Evolutionary conservation across 2,888 invertebrate species (phyloP).

Genomic region (Furcula furcula): DNA sequence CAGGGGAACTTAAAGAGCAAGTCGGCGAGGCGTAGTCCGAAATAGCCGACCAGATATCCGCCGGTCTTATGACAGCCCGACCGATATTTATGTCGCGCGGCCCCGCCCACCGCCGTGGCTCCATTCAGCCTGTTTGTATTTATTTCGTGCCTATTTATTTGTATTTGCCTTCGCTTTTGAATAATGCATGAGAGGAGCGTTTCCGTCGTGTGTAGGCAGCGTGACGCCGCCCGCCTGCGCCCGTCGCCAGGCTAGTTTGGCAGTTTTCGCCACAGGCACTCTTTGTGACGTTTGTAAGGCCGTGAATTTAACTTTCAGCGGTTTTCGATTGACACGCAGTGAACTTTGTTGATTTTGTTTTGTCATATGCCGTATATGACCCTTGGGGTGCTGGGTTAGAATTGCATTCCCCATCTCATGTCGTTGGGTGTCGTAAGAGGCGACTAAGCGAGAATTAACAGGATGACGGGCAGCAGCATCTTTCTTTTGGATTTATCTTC

Average conservation of each 20-base stretch:
- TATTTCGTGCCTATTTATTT: constrained; percentile 81
- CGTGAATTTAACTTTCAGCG: constrained; percentile 32
- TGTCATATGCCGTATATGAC: too few relatives aligned
- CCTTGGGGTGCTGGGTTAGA: too few relatives aligned
- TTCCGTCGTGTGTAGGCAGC: constrained; percentile 81
- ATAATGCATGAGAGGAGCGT: constrained; percentile 78
- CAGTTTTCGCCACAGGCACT: constrained; percentile 37
- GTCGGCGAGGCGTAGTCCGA: constrained; percentile 49
- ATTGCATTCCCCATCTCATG: too few relatives aligned
- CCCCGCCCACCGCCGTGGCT: constrained; percentile 76
- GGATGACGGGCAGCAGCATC: too few relatives aligned
- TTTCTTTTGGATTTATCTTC: too few relatives aligned
- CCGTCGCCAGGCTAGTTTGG: constrained; percentile 41
- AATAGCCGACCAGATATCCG: constrained; percentile 72
- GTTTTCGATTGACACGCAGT: constrained; percentile 28
- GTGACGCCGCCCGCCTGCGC: constrained; percentile 69
- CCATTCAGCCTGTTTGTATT: constrained; percentile 81
- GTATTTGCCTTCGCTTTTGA: constrained; percentile 79
- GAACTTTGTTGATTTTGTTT: constrained; percentile 4
- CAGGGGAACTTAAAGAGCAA: constrained; percentile 26
- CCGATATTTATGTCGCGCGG: constrained; percentile 78
- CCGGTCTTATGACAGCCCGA: constrained; percentile 72
- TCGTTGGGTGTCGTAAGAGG: too few relatives aligned
- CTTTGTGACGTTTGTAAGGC: constrained; percentile 16
- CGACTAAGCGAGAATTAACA: too few relatives aligned